A percentile compares a stretch with the other conserved stretches of the same genome.
Conservation (phyloP, 2,888 invertebrate genomes). For the Holacanthella duospinosa region DNA sequence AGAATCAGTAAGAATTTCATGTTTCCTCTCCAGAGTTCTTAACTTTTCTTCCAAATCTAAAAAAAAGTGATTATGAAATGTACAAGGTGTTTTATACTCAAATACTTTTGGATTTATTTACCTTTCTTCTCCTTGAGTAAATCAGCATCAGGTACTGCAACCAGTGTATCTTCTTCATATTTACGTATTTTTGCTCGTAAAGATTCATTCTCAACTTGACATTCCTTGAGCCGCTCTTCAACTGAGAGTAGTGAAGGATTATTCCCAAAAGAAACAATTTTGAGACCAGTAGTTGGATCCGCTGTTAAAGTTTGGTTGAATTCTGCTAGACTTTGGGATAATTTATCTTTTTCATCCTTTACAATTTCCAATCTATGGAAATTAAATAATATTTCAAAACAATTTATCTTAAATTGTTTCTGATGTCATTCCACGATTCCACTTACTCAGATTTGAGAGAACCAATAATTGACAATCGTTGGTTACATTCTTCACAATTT, state of each 20-base stretch:
- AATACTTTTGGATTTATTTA: constrained; percentile 4
- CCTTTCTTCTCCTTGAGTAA: constrained; percentile 11
- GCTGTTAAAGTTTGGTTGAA: constrained; percentile 4
- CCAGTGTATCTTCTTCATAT: constrained; percentile 17
- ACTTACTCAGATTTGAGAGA: constrained; percentile 23
- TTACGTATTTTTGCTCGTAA: constrained; percentile 26
- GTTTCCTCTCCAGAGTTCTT: constrained; percentile 23
- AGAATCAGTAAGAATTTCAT: constrained; percentile 27
- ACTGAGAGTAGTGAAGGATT: constrained; percentile 33
- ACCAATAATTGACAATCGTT: constrained; percentile 15
- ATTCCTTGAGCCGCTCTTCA: constrained; percentile 28
- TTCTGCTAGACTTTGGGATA: not conserved
- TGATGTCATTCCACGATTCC: not conserved
- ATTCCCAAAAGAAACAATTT: constrained; percentile 31
- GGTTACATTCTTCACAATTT: constrained; percentile 30
- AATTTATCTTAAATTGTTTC: too few species aligned
- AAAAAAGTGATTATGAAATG: not conserved
- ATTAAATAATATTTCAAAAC: not conserved
- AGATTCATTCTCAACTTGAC: constrained; percentile 27
- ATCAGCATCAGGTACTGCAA: not conserved
- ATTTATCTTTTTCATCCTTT: constrained; percentile 14
- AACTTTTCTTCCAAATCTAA: constrained; percentile 26
- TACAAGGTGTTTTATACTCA: not conserved
- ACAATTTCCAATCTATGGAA: constrained; percentile 14
- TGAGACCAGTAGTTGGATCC: constrained; percentile 10